Percentiles rank a stretch among this genome's conserved stretches.
Evolutionary conservation across 1,140 invertebrate species (phyloP).

Genomic region (Manduca sexta): DNA sequence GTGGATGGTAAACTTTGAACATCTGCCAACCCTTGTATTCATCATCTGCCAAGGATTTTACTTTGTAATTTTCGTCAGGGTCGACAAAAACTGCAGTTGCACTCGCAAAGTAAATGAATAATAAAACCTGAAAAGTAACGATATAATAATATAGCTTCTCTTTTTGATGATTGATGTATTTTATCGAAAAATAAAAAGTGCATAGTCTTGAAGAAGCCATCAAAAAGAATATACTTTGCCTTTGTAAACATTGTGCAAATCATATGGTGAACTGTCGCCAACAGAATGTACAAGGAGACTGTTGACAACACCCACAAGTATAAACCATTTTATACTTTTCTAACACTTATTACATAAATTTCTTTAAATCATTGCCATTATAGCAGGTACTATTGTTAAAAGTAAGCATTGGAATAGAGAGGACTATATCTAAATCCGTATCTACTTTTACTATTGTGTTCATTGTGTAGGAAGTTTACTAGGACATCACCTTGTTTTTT

Average conservation of each 20-base stretch:
- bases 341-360: constrained; percentile 59
- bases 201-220: too few relatives aligned
- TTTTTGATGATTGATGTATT: too few relatives aligned
- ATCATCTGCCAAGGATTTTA: neutral
- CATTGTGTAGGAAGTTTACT: neutral
- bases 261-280: constrained; percentile 47
- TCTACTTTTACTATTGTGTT: too few relatives aligned
- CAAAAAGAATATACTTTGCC: constrained; percentile 22
- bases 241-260: constrained; percentile 39
- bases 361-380: constrained; percentile 39
- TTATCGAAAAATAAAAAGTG: too few relatives aligned
- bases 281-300: constrained; percentile 46
- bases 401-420: constrained; percentile 31
- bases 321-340: constrained; percentile 65
- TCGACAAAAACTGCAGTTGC: constrained; percentile 41
- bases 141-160: too few relatives aligned
- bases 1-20: constrained; percentile 41
- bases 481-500: neutral
- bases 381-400: constrained; percentile 30
- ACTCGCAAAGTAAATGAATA: constrained; percentile 33
- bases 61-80: constrained; percentile 3
- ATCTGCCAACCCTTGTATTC: constrained; percentile 31
- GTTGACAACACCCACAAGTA: constrained; percentile 38
- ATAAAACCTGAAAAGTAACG: constrained; percentile 36
- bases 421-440: constrained; percentile 5